Conservation (phyloP, 2,797 vertebrate species). For the Peromyscus melanophrys region DNA sequence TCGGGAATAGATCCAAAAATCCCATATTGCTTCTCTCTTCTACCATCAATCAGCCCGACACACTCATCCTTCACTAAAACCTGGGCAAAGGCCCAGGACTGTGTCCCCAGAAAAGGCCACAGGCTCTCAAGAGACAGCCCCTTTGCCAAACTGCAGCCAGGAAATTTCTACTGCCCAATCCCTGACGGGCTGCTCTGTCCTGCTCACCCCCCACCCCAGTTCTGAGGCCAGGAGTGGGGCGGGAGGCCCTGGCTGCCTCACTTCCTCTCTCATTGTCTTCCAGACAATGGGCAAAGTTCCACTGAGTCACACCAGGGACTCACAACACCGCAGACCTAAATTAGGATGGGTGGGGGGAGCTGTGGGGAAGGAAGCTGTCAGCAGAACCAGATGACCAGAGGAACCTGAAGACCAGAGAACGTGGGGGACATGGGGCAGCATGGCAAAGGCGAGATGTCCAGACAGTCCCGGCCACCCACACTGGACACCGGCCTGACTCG, state of each 20-base stretch:
- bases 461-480: background rate
- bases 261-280: conserved; percentile 83
- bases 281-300: conserved; percentile 83
- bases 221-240: conserved; percentile 67
- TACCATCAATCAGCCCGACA: background rate
- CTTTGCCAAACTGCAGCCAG: conserved; percentile 59
- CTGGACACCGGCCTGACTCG: background rate
- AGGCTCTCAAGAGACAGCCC: conserved; percentile 74
- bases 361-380: conserved; percentile 48
- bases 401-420: background rate
- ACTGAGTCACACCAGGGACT: conserved; percentile 79
- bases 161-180: conserved; percentile 73
- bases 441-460: background rate
- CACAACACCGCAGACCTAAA: conserved; percentile 66
- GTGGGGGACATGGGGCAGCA: background rate
- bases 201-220: background rate
- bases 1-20: background rate
- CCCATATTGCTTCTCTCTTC: background rate
- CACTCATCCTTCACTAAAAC: conserved; percentile 64
- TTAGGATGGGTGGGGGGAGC: background rate
- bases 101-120: conserved; percentile 81
- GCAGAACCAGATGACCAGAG: background rate
- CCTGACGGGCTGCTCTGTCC: conserved; percentile 47
- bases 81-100: conserved; percentile 76
- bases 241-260: conserved; percentile 70